Conservation (phyloP, 2,888 invertebrate species). For the Perizoma affinitatum region DNA sequence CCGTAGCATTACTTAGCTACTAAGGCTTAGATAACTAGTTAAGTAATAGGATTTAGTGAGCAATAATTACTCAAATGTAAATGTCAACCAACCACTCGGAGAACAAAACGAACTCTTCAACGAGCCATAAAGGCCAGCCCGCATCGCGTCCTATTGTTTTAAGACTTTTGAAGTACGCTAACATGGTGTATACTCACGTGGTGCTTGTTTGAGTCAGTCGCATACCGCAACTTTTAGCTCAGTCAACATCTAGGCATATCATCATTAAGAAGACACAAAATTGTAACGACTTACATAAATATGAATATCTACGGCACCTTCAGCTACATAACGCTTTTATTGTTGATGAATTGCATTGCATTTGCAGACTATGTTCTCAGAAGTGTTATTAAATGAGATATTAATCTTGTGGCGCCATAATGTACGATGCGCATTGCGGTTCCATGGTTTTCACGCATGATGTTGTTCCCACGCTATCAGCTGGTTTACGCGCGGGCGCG, state of each 20-base stretch:
- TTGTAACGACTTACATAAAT: no score
- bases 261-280: no score
- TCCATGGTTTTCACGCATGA: constrained; percentile 53
- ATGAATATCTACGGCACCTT: not conserved
- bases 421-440: constrained; percentile 38
- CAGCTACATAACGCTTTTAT: constrained; percentile 20
- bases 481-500: constrained; percentile 72
- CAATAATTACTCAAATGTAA: constrained; percentile 58
- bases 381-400: constrained; percentile 26
- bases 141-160: constrained; percentile 76
- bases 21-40: not conserved
- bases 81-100: constrained; percentile 55
- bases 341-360: constrained; percentile 19
- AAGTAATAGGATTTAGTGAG: constrained; percentile 52
- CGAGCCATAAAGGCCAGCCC: constrained; percentile 56
- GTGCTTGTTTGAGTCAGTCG: constrained; percentile 45
- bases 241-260: constrained; percentile 41
- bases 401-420: constrained; percentile 38
- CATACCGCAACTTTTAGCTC: constrained; percentile 34
- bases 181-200: constrained; percentile 9
- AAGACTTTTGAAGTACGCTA: constrained; percentile 57
- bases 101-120: constrained; percentile 50
- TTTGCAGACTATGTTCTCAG: constrained; percentile 16
- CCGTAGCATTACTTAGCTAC: no score
- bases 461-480: constrained; percentile 78